Base-by-base conservation (phyloP, 1,140 invertebrate species). In the Zaprionus inermis region DNA sequence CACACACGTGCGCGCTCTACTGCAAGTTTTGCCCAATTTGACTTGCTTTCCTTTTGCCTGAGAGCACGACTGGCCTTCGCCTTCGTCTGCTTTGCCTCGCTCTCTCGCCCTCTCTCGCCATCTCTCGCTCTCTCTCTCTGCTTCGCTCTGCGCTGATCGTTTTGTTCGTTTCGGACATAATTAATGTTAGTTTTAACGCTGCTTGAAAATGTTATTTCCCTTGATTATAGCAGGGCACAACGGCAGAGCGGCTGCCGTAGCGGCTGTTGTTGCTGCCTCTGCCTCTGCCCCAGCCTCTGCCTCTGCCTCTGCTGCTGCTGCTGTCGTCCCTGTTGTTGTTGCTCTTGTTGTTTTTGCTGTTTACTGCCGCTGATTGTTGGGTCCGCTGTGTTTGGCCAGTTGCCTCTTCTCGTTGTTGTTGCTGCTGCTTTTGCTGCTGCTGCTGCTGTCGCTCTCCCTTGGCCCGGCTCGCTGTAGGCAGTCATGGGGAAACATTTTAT, bases 181-280 rank as follows among this genome's bases (percentile, higher is more conserved):
- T 91, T 91, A 91, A 91, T 91, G 90, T 91, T 91, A 91, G 90
- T 91, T 91, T 91, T 91, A 91, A 91, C 90, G 90, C 90, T 91
- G 90, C 85, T 84, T 88, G 83, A 88, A 91, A 91, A 91, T 91
- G 90, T 91, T 91, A 91, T 91, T 91, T 91, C 90, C 90, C 90
- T 91, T 91, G 90, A 91, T 91, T 91, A 91, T 91, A 91, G 90
- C 82, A 90, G 80, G 75, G 79, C 81, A 76, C 77, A 78, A 30
- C 65, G 5, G 52, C 59, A 71, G 71, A 65, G 64, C 76, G 70
- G 74, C 77, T 68, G 74, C 77, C 63, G 73, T 59, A 51, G 69
- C 49, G 32, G 68, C 64, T 63, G 52, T 52, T 59, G 68, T 28
- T 72, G 76, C 49, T 34, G 56, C 24, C 28, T 66, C 56, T 20